phyloP scores from a whole-genome alignment of 2,888 invertebrate genomes.

The Brachyopa scutellaris region DNA sequence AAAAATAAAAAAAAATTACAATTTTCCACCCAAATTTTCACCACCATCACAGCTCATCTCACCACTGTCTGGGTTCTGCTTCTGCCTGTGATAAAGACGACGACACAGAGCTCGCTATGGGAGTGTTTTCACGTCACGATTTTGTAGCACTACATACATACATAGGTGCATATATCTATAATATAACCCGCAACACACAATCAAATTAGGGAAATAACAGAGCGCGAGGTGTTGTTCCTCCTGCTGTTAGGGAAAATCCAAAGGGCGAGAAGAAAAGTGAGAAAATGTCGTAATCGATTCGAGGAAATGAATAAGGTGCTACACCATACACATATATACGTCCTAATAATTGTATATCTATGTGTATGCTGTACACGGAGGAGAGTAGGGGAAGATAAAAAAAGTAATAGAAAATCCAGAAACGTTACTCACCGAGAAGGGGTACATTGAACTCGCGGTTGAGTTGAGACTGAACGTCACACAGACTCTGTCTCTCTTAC shows the following conservation, averaged over 20 bases:
- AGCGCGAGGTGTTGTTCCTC: slow-evolving; percentile 42
- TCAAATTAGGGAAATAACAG: slow-evolving; percentile 63
- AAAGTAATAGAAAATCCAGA: slow-evolving; percentile 63
- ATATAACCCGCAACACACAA: slow-evolving; percentile 54
- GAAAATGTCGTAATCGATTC: slow-evolving; percentile 66
- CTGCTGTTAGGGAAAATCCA: slow-evolving; percentile 41
- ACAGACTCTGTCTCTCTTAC: slow-evolving; percentile 18
- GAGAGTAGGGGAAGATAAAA: not conserved
- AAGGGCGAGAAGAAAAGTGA: slow-evolving; percentile 61
- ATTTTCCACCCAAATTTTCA: slow-evolving; percentile 29
- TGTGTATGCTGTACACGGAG: not conserved
- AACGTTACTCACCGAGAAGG: slow-evolving; percentile 56
- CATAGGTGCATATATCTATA: too few relatives aligned
- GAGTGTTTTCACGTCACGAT: slow-evolving; percentile 57
- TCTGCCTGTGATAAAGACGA: slow-evolving; percentile 42
- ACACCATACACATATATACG: too few relatives aligned
- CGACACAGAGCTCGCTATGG: slow-evolving; percentile 16
- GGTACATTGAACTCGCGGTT: slow-evolving; percentile 65
- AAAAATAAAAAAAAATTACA: not conserved
- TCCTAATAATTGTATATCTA: too few relatives aligned
- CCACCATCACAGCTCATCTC: slow-evolving; percentile 41
- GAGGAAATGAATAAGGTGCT: slow-evolving; percentile 39
- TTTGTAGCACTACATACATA: slow-evolving; percentile 26
- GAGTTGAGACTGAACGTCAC: slow-evolving; percentile 40
- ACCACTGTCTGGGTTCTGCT: slow-evolving; percentile 36